A percentile compares a stretch with the other conserved stretches of the same genome.
These are phyloP conservation scores for Labia minor DNA, from an alignment of 2,888 invertebrate species.

Conservation along the genomic window DNA sequence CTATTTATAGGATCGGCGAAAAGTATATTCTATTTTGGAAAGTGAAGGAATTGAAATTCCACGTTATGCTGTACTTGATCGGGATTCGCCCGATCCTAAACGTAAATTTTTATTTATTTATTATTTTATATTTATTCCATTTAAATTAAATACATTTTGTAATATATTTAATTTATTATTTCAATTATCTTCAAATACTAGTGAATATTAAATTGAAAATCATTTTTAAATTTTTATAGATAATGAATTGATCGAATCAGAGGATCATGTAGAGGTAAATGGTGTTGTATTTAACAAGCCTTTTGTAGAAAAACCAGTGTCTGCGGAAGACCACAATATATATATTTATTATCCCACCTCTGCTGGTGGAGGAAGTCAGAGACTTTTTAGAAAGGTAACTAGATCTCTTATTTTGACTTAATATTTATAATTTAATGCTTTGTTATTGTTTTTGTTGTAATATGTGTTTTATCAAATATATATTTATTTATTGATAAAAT, in stretches of 20 bases:
- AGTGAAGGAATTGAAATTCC: conserved; percentile 95
- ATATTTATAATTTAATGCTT: neutral
- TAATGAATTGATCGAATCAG: conserved; percentile 84
- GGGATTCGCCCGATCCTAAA: conserved; percentile 84
- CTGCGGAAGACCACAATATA: conserved; percentile 99
- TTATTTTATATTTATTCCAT: no score
- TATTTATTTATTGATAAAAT: neutral
- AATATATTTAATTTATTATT: no score
- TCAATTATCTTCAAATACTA: no score
- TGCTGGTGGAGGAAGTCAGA: conserved; percentile 94
- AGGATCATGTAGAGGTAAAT: conserved; percentile 95
- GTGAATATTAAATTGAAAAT: no score
- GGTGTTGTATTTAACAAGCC: conserved; percentile 93
- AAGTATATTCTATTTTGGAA: conserved; percentile 89
- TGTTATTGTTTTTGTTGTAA: conserved; percentile 13
- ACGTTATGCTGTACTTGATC: conserved; percentile 89
- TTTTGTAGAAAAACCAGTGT: conserved; percentile 98
- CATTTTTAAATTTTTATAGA: conserved; percentile 57
- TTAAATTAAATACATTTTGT: no score
- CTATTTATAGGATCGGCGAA: conserved; percentile 64
- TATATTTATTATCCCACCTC: conserved; percentile 99
- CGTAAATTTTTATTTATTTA: conserved; percentile 51
- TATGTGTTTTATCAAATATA: neutral
- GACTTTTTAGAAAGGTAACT: conserved; percentile 88
- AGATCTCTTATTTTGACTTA: conserved; percentile 14